A percentile compares a stretch with the other conserved stretches of the same genome.
Evolutionary conservation across 1,140 invertebrate genomes (phyloP).

Genomic region (Leptopilina boulardi): DNA sequence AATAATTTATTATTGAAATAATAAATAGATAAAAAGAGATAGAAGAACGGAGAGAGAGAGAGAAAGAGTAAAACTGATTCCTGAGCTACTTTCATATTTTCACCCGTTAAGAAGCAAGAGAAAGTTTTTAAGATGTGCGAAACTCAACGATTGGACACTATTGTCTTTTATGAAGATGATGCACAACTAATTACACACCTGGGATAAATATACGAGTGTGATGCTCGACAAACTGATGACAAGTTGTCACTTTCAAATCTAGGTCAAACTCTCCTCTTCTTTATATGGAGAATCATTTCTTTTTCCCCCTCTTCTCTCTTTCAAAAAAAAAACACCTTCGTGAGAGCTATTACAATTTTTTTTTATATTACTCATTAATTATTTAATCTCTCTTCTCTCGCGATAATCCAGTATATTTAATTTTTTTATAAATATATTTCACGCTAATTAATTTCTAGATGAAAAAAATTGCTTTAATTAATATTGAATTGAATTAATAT

Average conservation of each 20-base stretch:
- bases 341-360: not conserved
- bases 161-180: slow-evolving; percentile 65
- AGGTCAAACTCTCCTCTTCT: slow-evolving; percentile 2
- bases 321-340: not conserved
- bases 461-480: not conserved
- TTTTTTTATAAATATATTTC: not conserved
- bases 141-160: slow-evolving; percentile 61
- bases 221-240: slow-evolving; percentile 17
- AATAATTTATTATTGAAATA: no score
- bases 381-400: not conserved
- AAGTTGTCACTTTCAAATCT: not conserved
- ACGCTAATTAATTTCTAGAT: not conserved
- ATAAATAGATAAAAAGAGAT: slow-evolving; percentile 34
- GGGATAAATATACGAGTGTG: slow-evolving; percentile 43
- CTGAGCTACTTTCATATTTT: slow-evolving; percentile 77
- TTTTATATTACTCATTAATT: not conserved
- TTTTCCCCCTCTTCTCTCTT: not conserved
- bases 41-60: slow-evolving; percentile 49
- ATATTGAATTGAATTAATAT: not conserved
- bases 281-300: not conserved
- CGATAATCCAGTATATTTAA: not conserved
- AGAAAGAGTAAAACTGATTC: slow-evolving; percentile 60
- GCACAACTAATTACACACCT: slow-evolving; percentile 51
- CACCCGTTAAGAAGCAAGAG: slow-evolving; percentile 69
- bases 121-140: slow-evolving; percentile 74